Evolutionary conservation across 2,888 invertebrate species (phyloP), one percentile per base, ranked within the genome.

Genomic region (Melanargia galathea): DNA sequence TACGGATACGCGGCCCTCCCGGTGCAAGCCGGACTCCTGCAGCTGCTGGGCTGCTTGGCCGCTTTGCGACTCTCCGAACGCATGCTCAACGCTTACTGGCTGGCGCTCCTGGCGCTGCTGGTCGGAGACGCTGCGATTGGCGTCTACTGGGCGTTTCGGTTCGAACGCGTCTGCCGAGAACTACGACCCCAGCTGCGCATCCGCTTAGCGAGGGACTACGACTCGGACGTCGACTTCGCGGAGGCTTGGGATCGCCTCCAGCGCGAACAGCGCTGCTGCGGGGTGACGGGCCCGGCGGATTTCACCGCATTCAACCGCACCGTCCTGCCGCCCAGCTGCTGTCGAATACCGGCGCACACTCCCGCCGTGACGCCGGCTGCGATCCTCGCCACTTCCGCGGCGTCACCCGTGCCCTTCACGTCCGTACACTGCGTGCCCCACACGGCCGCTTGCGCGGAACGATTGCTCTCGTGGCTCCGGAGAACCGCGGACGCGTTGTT

Each of bases 71-170:
- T 97, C 65, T 96, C 95, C 77, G 96, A 96, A 79, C 93, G 94
- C 67, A 93, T 97, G 75, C 93, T 97, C 64, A 96, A 96, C 92
- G 94, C 95, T 67, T 97, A 97, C 84, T 97, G 96, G 96, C 89
- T 96, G 64, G 92, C 96, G 33, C 89, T 97, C 70, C 91, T 97
- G 46, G 94, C 95, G 26, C 92, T 97, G 57, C 93, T 97, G 60
- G 95, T 96, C 76, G 97, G 97, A 64, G 97, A 97, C 92, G 94
- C 95, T 16, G 93, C 96, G 57, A 94, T 97, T 70, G 97, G 97
- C 52, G 94, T 96, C 63, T 95, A 96, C 76, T 97, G 97, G 97
- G 94, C 96, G 69, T 96, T 96, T 84, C 92, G 95, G 43, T 95
- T 95, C 81, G 95, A 95, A 78, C 92, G 93, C 65, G 94, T 97